Percentiles rank a stretch among this genome's conserved stretches.
phyloP scores from a whole-genome alignment of 2,797 vertebrate genomes.

The Avahi laniger region DNA sequence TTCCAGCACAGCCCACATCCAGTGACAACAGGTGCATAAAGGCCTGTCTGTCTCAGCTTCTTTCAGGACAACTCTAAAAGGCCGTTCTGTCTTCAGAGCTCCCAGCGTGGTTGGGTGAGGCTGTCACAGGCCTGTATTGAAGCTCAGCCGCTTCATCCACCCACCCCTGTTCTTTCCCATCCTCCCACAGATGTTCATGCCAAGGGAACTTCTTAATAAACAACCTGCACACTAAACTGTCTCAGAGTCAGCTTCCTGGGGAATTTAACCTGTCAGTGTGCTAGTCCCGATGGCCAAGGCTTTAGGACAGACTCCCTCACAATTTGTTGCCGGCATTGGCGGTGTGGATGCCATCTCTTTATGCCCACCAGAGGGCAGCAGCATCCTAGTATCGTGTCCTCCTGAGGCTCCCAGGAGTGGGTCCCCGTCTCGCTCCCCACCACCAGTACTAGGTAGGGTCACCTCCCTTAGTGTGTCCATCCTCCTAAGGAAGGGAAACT shows the following conservation, averaged over 20 bases:
- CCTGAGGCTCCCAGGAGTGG: neutral
- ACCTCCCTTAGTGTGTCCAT: neutral
- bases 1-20: neutral
- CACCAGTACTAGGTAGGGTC: neutral
- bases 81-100: neutral
- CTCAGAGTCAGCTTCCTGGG: neutral
- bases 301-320: neutral
- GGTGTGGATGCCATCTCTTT: neutral
- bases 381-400: conserved; percentile 11
- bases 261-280: neutral
- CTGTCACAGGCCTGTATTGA: neutral
- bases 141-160: neutral
- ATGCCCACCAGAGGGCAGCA: conserved; percentile 75
- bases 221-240: neutral
- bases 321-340: neutral
- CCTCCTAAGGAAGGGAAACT: neutral
- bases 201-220: neutral
- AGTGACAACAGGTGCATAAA: neutral
- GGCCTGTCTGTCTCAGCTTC: neutral
- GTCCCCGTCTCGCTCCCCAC: neutral
- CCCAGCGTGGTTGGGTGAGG: neutral
- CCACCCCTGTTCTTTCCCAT: neutral
- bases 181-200: neutral
- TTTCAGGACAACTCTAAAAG: neutral
- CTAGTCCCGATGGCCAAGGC: neutral